Evolutionary conservation across 2,888 invertebrate genomes (phyloP).

Genomic region (Pollenia labialis): DNA sequence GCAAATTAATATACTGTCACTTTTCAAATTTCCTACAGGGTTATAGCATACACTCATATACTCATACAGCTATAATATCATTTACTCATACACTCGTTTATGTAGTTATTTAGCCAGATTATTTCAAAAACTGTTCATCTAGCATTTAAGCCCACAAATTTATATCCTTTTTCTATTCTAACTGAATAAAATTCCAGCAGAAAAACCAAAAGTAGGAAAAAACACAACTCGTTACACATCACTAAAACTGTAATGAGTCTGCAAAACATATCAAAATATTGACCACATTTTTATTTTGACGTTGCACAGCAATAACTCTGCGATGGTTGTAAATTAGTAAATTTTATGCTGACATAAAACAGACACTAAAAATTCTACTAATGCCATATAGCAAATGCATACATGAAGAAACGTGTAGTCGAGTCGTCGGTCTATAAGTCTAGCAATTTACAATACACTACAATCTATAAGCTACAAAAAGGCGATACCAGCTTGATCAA

Average conservation of each 20-base stretch:
- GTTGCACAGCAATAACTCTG: constrained; percentile 77
- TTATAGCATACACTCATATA: too few species aligned
- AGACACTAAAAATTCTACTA: constrained; percentile 77
- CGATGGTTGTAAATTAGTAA: constrained; percentile 78
- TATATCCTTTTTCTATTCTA: too few species aligned
- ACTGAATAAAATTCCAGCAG: too few species aligned
- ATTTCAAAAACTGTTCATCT: too few species aligned
- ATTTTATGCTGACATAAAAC: constrained; percentile 80
- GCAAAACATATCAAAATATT: constrained; percentile 71
- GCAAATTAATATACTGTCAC: too few species aligned
- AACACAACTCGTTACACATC: not conserved
- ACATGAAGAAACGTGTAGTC: not conserved
- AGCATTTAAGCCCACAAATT: too few species aligned
- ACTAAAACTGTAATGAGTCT: constrained; percentile 60
- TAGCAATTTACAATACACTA: not conserved
- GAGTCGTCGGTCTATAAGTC: not conserved
- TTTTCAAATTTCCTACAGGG: too few species aligned
- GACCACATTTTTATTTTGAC: constrained; percentile 71
- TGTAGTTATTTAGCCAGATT: too few species aligned
- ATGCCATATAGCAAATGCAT: constrained; percentile 18
- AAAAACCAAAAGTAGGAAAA: constrained; percentile 4
- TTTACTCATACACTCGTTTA: too few species aligned
- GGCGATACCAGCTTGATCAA: constrained; percentile 19
- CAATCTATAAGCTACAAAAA: not conserved
- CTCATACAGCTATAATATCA: too few species aligned